Percentiles rank a stretch among this genome's conserved stretches.
These are phyloP conservation scores for Clunio marinus DNA, from an alignment of 2,888 invertebrate species.

Conservation along the genomic window DNA sequence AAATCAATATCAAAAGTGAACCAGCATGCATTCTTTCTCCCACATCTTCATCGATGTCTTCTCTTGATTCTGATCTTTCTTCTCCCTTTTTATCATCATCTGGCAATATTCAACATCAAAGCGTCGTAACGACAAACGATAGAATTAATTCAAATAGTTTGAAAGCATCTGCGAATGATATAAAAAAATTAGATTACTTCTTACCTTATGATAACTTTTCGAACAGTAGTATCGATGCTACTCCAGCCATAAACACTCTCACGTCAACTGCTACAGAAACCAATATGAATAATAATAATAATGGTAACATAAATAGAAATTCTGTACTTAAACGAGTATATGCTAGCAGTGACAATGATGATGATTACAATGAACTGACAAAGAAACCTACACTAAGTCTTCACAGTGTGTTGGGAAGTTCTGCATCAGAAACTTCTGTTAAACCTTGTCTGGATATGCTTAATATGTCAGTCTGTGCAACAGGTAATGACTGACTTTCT, in stretches of 20 bases:
- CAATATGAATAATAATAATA: conserved; percentile 13
- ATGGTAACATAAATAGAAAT: conserved; percentile 2
- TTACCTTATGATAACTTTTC: conserved; percentile 28
- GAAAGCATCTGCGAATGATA: neutral
- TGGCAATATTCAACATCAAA: neutral
- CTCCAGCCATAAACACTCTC: neutral
- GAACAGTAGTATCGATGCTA: neutral
- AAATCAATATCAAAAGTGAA: neutral
- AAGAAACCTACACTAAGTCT: neutral
- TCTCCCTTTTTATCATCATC: conserved; percentile 4
- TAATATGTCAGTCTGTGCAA: too few species aligned
- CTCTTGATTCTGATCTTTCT: conserved; percentile 18
- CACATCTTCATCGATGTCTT: conserved; percentile 8
- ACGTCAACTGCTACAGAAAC: neutral
- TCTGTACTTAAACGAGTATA: conserved; percentile 30
- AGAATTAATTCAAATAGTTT: too few species aligned
- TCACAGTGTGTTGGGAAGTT: neutral
- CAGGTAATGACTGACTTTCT: too few species aligned
- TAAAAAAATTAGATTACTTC: neutral
- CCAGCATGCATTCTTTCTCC: conserved; percentile 17
- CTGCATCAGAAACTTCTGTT: neutral
- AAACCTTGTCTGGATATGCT: too few species aligned
- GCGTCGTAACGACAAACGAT: too few species aligned
- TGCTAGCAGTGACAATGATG: neutral
- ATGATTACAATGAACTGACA: conserved; percentile 18